Conservation (phyloP, 2,888 invertebrate species). For the Megaustenia siamemsis region DNA sequence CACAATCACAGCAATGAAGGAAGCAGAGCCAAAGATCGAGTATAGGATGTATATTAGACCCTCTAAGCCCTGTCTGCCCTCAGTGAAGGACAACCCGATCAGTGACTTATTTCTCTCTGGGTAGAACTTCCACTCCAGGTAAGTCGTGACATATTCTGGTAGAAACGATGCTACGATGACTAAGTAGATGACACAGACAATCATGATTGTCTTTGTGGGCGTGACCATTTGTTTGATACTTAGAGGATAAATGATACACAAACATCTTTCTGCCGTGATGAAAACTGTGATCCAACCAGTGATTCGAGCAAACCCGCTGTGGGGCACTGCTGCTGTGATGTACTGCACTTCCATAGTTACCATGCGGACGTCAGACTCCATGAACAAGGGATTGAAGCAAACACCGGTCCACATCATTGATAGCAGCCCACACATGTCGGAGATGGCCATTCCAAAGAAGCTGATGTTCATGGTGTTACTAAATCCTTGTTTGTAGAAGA, state of each 20-base stretch:
- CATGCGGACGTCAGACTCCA: not conserved
- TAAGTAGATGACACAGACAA: not conserved
- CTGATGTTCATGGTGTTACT: not conserved
- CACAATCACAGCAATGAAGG: too few species aligned
- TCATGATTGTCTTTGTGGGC: not conserved
- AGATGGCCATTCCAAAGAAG: conserved; percentile 7
- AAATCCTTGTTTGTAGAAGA: conserved; percentile 19
- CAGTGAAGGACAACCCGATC: too few species aligned
- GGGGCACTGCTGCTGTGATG: not conserved
- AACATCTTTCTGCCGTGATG: conserved; percentile 33
- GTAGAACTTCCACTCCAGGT: too few species aligned
- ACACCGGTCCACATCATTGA: not conserved
- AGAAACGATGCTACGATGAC: not conserved
- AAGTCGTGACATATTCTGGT: conserved; percentile 2
- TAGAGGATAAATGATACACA: conserved; percentile 3
- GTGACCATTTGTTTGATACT: conserved; percentile 13
- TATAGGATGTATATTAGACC: too few species aligned
- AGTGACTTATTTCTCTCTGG: too few species aligned
- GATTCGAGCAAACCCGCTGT: conserved; percentile 10
- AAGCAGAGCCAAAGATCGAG: too few species aligned
- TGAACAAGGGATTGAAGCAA: not conserved
- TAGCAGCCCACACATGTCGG: not conserved
- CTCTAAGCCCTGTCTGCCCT: too few species aligned
- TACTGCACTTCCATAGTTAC: not conserved
- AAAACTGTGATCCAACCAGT: conserved; percentile 37